Percentiles rank a stretch among this genome's conserved stretches.
Conservation (phyloP, 2,113 vertebrate genomes). For the Caracal caracal region DNA sequence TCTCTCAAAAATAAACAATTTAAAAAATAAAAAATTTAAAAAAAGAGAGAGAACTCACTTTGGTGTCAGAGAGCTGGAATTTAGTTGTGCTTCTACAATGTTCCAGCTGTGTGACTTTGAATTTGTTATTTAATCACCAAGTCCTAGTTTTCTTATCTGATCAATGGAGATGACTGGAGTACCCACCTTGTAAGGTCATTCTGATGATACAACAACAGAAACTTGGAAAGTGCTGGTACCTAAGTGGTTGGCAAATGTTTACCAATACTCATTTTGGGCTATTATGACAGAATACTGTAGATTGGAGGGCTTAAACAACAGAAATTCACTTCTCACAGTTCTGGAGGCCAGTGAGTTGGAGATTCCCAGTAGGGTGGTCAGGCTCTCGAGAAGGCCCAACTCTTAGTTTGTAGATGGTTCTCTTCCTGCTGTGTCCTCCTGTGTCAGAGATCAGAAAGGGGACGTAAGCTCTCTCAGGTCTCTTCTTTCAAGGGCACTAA, state of each 20-base stretch:
- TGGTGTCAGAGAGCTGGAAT: background rate
- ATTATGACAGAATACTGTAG: background rate
- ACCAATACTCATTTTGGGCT: background rate
- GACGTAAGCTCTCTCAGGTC: background rate
- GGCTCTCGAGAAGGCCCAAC: background rate
- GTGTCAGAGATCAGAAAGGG: background rate
- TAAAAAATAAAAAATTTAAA: no score
- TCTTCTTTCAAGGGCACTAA: background rate
- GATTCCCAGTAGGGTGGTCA: background rate
- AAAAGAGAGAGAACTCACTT: background rate
- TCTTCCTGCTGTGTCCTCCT: background rate
- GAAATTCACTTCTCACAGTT: background rate
- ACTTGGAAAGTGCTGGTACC: background rate
- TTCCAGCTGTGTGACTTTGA: background rate
- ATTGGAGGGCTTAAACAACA: background rate
- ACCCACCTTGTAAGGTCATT: background rate
- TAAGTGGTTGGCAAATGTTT: background rate
- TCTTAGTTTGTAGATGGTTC: background rate
- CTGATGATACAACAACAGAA: background rate
- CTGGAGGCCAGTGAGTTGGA: background rate
- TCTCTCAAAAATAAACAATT: no score
- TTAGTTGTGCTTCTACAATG: background rate
- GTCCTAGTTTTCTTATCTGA: background rate
- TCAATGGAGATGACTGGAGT: background rate
- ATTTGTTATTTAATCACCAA: background rate